These are phyloP conservation scores for Porites cylindrica DNA, from an alignment of 92 coral and sea anemone genomes.

Conservation along the genomic window DNA sequence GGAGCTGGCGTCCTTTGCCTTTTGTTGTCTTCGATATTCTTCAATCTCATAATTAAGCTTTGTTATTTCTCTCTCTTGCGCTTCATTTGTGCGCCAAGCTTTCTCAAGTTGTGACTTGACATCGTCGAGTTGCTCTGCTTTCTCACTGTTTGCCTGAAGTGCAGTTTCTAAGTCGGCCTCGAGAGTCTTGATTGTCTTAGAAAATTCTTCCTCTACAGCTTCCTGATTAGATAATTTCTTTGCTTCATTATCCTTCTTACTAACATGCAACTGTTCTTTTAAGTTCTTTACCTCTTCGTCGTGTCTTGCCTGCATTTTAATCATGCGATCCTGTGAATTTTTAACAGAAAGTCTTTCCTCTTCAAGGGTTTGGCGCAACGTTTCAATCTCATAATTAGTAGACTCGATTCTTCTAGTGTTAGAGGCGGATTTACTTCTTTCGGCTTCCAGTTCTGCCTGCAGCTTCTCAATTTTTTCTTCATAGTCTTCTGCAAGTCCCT, in stretches of 20 bases:
- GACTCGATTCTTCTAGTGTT: constrained; percentile 69
- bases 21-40: constrained; percentile 29
- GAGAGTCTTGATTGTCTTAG: constrained; percentile 52
- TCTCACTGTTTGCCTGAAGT: constrained; percentile 60
- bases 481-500: constrained; percentile 76
- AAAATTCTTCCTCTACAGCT: constrained; percentile 18
- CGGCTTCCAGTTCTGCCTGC: constrained; percentile 48
- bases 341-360: constrained; percentile 71
- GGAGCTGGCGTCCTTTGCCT: constrained; percentile 3
- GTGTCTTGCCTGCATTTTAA: constrained; percentile 53
- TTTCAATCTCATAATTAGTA: constrained; percentile 72
- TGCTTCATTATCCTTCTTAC: constrained; percentile 23
- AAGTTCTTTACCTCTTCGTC: constrained; percentile 56
- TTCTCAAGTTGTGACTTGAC: constrained; percentile 44
- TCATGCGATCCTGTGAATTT: constrained; percentile 62
- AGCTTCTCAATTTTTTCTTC: constrained; percentile 67
- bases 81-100: constrained; percentile 28
- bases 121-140: constrained; percentile 32
- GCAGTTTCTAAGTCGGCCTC: constrained; percentile 59
- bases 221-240: not conserved
- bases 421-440: constrained; percentile 54
- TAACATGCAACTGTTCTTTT: constrained; percentile 47
- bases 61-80: constrained; percentile 19
- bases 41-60: constrained; percentile 15
- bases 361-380: constrained; percentile 78